phyloP scores from a whole-genome alignment of 2,797 vertebrate genomes.

The Platalea minor region DNA sequence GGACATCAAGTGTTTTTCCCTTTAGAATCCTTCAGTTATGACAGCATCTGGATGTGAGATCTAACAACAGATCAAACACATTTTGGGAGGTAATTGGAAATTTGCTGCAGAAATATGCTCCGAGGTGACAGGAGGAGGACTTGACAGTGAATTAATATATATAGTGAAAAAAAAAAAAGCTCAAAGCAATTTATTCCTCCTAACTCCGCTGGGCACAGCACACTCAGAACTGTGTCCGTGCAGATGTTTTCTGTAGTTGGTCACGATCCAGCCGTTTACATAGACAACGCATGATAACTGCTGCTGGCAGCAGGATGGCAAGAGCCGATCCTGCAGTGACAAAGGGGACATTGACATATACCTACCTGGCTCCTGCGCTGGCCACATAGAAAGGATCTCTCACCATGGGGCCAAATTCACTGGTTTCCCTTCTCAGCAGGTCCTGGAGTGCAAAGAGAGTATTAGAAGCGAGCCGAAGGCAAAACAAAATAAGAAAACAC shows the following conservation, averaged over 20 bases:
- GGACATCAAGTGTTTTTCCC: neutral
- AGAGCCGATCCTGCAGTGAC: neutral
- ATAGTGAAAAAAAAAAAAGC: neutral
- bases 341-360: neutral
- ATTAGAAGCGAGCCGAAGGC: neutral
- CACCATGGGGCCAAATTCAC: conserved; percentile 62
- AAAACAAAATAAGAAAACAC: neutral
- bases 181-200: neutral
- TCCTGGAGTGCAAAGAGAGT: conserved; percentile 73
- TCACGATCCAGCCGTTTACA: neutral
- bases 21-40: neutral
- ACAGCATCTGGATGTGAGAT: neutral
- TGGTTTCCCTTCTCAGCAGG: conserved; percentile 69
- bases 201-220: neutral
- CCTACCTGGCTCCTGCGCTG: conserved; percentile 76
- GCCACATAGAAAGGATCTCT: conserved; percentile 65
- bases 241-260: neutral
- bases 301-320: neutral
- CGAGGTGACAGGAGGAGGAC: neutral
- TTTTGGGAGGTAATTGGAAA: neutral
- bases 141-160: neutral
- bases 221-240: neutral
- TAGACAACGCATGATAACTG: neutral
- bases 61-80: neutral
- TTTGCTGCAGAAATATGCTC: neutral